These are phyloP conservation scores for Parapsyche elsis DNA, from an alignment of 1,140 invertebrate species.

Conservation along the genomic window DNA sequence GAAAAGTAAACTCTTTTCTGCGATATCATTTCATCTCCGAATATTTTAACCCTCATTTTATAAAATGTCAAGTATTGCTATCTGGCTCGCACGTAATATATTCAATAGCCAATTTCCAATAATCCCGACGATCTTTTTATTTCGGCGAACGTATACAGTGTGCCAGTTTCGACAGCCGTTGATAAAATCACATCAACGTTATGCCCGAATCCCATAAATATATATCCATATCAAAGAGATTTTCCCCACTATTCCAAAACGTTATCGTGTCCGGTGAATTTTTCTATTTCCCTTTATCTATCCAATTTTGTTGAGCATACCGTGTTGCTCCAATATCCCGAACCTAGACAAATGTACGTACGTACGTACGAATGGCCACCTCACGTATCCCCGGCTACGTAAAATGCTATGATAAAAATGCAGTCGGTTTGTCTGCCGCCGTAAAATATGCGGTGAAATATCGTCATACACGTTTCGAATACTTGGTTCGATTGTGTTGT, in stretches of 20 bases:
- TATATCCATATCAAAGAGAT: slow-evolving; percentile 34
- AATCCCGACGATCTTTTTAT: slow-evolving; percentile 14
- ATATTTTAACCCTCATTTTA: slow-evolving; percentile 1
- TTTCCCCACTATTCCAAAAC: neutral
- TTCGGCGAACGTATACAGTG: neutral
- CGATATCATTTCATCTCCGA: neutral
- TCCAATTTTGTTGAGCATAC: slow-evolving; percentile 43
- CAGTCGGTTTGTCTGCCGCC: neutral
- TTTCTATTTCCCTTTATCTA: slow-evolving; percentile 49
- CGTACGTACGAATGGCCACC: neutral
- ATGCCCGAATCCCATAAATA: slow-evolving; percentile 20
- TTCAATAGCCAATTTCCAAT: slow-evolving; percentile 21
- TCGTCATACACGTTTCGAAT: neutral
- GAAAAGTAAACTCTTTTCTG: neutral
- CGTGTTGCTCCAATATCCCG: slow-evolving; percentile 45
- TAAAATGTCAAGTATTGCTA: slow-evolving; percentile 8
- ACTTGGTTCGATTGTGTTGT: neutral
- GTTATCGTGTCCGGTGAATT: slow-evolving; percentile 39
- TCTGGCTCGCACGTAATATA: neutral
- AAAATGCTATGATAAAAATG: neutral
- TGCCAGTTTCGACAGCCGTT: slow-evolving; percentile 1
- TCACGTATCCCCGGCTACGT: neutral
- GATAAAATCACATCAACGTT: slow-evolving; percentile 28
- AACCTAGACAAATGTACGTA: slow-evolving; percentile 16
- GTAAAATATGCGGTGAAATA: neutral